phyloP scores from a whole-genome alignment of 2,888 invertebrate species.

The Stratiomys singularior region DNA sequence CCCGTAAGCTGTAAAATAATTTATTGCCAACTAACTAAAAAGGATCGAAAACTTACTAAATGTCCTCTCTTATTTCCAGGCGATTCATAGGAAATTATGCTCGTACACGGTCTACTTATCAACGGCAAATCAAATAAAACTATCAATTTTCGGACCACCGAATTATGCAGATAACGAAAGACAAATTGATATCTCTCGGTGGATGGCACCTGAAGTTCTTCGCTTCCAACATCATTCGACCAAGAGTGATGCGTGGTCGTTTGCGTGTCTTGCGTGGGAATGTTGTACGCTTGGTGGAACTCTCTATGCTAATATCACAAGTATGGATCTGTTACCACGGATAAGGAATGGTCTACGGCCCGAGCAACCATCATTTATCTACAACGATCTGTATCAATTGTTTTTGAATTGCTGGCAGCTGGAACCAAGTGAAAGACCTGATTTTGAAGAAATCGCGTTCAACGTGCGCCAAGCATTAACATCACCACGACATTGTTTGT shows the following conservation, averaged over 20 bases:
- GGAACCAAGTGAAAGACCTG: conserved; percentile 82
- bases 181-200: conserved; percentile 79
- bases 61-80: conserved; percentile 59
- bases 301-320: conserved; percentile 76
- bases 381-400: conserved; percentile 82
- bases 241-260: conserved; percentile 86
- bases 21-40: too few relatives aligned
- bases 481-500: conserved; percentile 62
- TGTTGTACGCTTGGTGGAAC: conserved; percentile 82
- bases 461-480: conserved; percentile 63
- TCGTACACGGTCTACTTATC: conserved; percentile 77
- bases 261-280: conserved; percentile 86
- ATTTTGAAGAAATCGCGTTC: conserved; percentile 72
- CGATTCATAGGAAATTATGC: conserved; percentile 79
- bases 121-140: conserved; percentile 74
- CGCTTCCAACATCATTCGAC: conserved; percentile 74
- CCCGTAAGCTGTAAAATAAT: too few relatives aligned
- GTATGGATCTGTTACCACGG: conserved; percentile 74
- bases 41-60: too few relatives aligned
- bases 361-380: conserved; percentile 78
- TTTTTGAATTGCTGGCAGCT: conserved; percentile 87
- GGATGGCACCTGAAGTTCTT: conserved; percentile 83
- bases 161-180: conserved; percentile 74
- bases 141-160: conserved; percentile 80
- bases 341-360: conserved; percentile 77